A percentile compares a stretch with the other conserved stretches of the same genome.
phyloP scores from a whole-genome alignment of 64 coral and sea anemone genomes.

The Orbicella faveolata region DNA sequence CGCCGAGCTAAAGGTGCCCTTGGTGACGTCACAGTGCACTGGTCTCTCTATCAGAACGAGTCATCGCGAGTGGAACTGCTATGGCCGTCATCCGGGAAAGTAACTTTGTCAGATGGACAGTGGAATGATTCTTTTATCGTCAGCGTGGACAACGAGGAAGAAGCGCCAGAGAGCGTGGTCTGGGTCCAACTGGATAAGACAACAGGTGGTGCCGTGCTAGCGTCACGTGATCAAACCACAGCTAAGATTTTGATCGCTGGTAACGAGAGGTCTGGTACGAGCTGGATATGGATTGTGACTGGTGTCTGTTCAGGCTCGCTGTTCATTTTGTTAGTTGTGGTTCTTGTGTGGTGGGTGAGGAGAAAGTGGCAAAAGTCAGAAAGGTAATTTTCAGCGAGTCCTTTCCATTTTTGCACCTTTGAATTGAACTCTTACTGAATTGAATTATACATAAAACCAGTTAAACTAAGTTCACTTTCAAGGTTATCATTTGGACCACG shows the following conservation, averaged over 20 bases:
- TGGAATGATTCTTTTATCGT: constrained; percentile 74
- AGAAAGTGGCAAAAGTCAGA: not conserved
- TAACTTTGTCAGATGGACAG: constrained; percentile 56
- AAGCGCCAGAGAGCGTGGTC: constrained; percentile 27
- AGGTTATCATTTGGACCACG: too few species aligned
- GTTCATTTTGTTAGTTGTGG: not conserved
- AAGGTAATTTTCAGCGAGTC: not conserved
- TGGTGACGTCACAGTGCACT: constrained; percentile 67
- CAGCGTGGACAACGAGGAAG: constrained; percentile 41
- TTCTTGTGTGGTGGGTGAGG: not conserved
- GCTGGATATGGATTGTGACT: constrained; percentile 42
- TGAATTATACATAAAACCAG: too few species aligned
- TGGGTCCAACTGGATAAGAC: constrained; percentile 41
- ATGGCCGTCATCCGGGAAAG: constrained; percentile 71
- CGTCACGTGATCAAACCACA: constrained; percentile 51
- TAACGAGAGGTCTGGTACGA: not conserved
- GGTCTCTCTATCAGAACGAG: constrained; percentile 66
- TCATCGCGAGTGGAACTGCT: constrained; percentile 27
- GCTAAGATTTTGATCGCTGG: constrained; percentile 56
- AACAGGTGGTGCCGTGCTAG: constrained; percentile 68
- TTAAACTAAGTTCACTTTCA: too few species aligned
- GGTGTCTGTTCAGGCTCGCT: not conserved
- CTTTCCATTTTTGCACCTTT: not conserved
- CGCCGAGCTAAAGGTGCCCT: constrained; percentile 69
- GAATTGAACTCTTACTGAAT: too few species aligned